Evolutionary conservation across 2,797 vertebrate genomes (phyloP), one percentile per base, ranked within the genome.

Genomic region (Cyclura pinguis): DNA sequence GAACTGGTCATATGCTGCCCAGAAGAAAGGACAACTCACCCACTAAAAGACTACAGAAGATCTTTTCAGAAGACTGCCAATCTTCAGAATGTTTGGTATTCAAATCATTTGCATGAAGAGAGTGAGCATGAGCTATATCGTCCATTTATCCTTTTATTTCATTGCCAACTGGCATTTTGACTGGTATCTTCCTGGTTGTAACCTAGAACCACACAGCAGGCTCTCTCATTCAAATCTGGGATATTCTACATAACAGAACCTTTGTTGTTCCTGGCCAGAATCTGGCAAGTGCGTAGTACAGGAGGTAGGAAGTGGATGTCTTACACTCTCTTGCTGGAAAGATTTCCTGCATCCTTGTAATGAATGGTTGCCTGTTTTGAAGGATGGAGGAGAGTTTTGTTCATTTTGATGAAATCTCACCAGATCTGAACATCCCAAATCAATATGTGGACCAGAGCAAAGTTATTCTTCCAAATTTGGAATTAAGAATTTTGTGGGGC

Each of bases 91-190:
- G 22, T 10, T 52, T 20, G 32, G 7, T 72, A n/a, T 13, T 72
- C 32, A 6, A 84, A 29, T 29, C 38, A 32, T 64, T 27, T 80
- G 16, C 32, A 47, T 80, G 62, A 55, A 67, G 52, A 57, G 9
- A 7, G 78, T 18, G n/a, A n/a, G 67, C 35, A 42, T 50, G 4
- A 81, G 38, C 22, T 67, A 86, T 81, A 47, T 29, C 7, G 9
- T 72, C 52, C 27, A 64, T 59, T 57, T 85, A 86, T 80, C 76
- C n/a, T 42, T 85, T 78, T 67, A 64, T 85, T 67, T 77, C 38
- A 55, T 69, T 64, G n/a, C 52, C 6, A 29, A 42, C 5, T 18
- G 8, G 32, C 59, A 13, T 47, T n/a, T 76, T 89, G 59, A 38
- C 13, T 89, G 74, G 62, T 47, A 47, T 85, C 18, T 80, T 3